Base-by-base conservation (phyloP, 2,113 vertebrate species). In the Rhizomys pruinosus region DNA sequence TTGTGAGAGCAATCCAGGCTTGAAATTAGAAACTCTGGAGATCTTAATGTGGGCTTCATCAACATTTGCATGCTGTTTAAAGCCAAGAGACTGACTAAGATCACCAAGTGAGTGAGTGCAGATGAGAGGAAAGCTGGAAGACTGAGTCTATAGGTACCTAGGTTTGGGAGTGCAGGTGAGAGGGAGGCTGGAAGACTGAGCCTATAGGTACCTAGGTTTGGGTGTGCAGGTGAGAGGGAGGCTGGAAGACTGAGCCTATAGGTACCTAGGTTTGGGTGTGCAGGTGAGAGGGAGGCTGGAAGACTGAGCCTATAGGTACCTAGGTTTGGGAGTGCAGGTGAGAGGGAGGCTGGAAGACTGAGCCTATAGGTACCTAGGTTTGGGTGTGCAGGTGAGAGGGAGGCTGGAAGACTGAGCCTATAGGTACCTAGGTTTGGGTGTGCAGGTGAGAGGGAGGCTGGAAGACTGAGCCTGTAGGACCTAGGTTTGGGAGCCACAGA, bases 51-150 rank as follows among this genome's bases (percentile, higher is more conserved):
- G 68, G 52, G 9, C 20, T 22, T 39, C 61, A 64, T 74, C 12
- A 59, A 66, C 19, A 20, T 63, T 66, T 61, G 17, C 17, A 55
- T 55, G 27, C 44, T 7, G n/a, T 32, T 81, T 87, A 73, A 80
- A 74, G 82, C 32, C 22, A 37, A 47, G 22, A 10, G n/a, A 22
- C 1, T 0, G n/a, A 22, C 1, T 0, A 13, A 57, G 37, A 47
- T 57, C 59, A 37, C 44, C 8, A 77, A 23, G 32, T 2, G 55
- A 8, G 4, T 52, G 13, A 47, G 25, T 5, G 12, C 12, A 39
- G 32, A 6, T 1, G 19, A 22, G 34, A 12, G 72, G 47, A 32
- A 4, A 1, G 4, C 63, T 42, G 1, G 25, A 68, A 44, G 61
- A 12, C 74, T 34, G 20, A 34, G 81, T 39, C 63, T 34, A 32